Evolutionary conservation across 2,797 vertebrate genomes (phyloP), one percentile per base, ranked within the genome.

Genomic region (Hemibagrus guttatus): DNA sequence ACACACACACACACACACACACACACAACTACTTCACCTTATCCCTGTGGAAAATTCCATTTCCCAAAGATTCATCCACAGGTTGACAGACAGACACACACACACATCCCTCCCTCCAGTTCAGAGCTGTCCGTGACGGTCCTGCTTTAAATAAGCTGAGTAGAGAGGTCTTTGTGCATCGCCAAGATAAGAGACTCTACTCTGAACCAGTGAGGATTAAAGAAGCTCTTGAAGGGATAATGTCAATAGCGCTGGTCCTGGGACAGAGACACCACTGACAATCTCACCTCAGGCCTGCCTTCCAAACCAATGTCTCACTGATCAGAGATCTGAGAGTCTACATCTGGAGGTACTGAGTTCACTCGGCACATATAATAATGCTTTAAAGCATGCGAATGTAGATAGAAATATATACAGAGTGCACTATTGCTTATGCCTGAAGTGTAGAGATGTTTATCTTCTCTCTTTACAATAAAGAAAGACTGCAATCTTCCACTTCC

Each of bases 191-290:
- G 85, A 83, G 49, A 84, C 68, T 71, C 78, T 74, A 82, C 88
- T 88, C 90, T 89, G 86, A 83, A 87, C 82, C 74, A 83, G 75
- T 46, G 64, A 86, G 87, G 89, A 89, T 90, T 89, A 90, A 87
- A 90, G 89, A 68, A 78, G 64, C 83, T 58, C 68, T 87, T 88
- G 86, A 85, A 82, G 86, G 81, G 84, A 89, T 90, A 87, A 79
- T 61, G 79, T 88, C 89, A 84, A 61, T 84, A 78, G 31, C 39
- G 59, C 80, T 46, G 85, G 83, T 83, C 88, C 59, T 69, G 80
- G 58, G 80, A 80, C 72, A 83, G 84, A 71, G 68, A 80, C 74
- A 87, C 68, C 82, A 86, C 79, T 79, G 21, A 46, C 71, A 88
- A 86, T 85, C 86, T 88, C 49, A 86, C 69, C 87, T 72, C 69